Evolutionary conservation across 2,113 vertebrate genomes (phyloP).

Genomic region (Triplophysa tibetana): DNA sequence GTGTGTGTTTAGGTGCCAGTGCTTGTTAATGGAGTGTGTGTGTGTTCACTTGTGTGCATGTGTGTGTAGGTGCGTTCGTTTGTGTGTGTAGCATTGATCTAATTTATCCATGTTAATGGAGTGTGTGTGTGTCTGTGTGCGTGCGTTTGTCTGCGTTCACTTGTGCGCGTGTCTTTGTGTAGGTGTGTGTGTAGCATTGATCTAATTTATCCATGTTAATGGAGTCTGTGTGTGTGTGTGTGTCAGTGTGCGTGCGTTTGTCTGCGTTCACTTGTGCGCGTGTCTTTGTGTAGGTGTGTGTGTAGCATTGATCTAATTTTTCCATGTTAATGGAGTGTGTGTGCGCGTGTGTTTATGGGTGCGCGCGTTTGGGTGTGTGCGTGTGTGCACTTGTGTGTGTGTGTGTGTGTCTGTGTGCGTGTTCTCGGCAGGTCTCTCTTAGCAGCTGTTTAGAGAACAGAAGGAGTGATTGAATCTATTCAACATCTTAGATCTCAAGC

Average conservation of each 20-base stretch:
- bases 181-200: background rate
- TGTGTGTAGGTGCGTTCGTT: background rate
- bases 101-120: too few relatives aligned
- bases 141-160: too few relatives aligned
- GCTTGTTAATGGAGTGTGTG: background rate
- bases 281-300: constrained; percentile 6
- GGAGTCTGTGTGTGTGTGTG: background rate
- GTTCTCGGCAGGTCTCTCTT: background rate
- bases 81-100: too few relatives aligned
- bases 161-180: background rate
- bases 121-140: background rate
- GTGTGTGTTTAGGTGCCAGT: background rate
- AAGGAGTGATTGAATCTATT: constrained; percentile 16
- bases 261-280: background rate
- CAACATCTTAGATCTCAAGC: constrained; percentile 2
- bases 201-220: too few relatives aligned
- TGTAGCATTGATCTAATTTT: too few relatives aligned
- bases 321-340: too few relatives aligned
- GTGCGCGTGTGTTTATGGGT: background rate
- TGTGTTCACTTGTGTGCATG: background rate
- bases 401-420: constrained; percentile 6
- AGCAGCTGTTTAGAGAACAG: constrained; percentile 25
- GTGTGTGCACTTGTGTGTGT: background rate
- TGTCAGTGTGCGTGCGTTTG: background rate
- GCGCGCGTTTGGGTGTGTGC: background rate